Evolutionary conservation across 2,797 vertebrate genomes (phyloP).

Genomic region (Taeniopygia guttata): DNA sequence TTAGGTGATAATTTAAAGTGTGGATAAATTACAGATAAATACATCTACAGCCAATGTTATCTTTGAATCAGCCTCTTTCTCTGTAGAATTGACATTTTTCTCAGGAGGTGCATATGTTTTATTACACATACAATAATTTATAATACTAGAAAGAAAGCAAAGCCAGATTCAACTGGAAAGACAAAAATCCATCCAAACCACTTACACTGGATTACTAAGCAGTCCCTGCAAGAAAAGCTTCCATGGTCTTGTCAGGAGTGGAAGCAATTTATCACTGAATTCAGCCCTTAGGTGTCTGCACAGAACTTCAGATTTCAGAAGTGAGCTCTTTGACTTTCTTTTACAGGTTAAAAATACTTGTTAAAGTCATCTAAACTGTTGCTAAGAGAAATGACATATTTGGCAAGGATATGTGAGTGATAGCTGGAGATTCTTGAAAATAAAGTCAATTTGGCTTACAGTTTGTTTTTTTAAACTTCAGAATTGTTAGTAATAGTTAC

Average conservation of each 20-base stretch:
- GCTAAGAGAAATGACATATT: conserved; percentile 61
- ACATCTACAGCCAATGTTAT: neutral
- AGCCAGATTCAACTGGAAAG: neutral
- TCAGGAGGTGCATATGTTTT: neutral
- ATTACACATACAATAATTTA: neutral
- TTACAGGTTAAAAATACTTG: conserved; percentile 61
- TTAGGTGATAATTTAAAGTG: neutral
- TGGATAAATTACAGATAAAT: neutral
- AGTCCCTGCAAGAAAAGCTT: neutral
- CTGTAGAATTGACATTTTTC: neutral
- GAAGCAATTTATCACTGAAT: conserved; percentile 12
- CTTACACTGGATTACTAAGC: neutral
- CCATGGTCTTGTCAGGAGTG: neutral
- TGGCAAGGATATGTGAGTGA: conserved; percentile 26
- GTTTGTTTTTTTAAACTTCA: conserved; percentile 14
- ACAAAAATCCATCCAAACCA: neutral
- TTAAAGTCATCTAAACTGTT: conserved; percentile 29
- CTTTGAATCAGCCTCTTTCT: neutral
- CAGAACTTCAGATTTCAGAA: conserved; percentile 31
- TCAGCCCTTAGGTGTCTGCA: neutral
- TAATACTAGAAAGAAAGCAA: neutral
- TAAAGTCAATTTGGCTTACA: conserved; percentile 42
- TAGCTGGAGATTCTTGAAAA: conserved; percentile 52
- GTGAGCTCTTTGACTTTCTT: conserved; percentile 16
- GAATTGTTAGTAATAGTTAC: conserved; percentile 29